Conservation (phyloP, 2,113 vertebrate genomes). For the Ginglymostoma cirratum region DNA sequence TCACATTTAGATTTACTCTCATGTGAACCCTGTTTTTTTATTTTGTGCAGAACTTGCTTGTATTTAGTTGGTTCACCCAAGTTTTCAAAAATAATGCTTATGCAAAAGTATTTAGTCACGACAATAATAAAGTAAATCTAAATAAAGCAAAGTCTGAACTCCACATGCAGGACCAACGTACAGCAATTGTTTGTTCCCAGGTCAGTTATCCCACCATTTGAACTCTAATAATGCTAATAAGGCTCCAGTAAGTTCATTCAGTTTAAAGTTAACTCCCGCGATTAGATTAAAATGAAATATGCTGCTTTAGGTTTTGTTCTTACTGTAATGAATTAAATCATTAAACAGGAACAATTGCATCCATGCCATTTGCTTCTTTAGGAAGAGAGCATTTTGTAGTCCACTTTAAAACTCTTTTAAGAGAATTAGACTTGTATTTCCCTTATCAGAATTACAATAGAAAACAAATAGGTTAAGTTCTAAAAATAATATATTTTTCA, state of each 20-base stretch:
- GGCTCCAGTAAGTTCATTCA: neutral
- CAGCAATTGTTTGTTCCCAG: neutral
- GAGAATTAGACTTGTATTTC: neutral
- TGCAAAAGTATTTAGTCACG: neutral
- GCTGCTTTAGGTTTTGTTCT: neutral
- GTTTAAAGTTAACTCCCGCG: neutral
- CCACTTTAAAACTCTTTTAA: neutral
- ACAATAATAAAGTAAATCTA: neutral
- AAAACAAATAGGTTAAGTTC: neutral
- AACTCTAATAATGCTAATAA: neutral
- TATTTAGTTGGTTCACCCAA: neutral
- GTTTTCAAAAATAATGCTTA: neutral
- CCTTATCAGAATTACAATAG: neutral
- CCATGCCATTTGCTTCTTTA: neutral
- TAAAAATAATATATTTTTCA: neutral
- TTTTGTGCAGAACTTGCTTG: neutral
- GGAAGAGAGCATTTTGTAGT: neutral
- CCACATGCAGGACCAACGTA: neutral
- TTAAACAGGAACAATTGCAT: neutral
- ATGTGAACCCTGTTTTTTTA: neutral
- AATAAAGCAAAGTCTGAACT: constrained; percentile 33
- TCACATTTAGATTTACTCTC: neutral
- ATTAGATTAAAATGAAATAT: neutral
- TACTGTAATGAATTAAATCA: neutral
- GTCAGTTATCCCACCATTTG: neutral